Conservation (phyloP, 2,888 invertebrate genomes). For the Gisinianus flammeolus region DNA sequence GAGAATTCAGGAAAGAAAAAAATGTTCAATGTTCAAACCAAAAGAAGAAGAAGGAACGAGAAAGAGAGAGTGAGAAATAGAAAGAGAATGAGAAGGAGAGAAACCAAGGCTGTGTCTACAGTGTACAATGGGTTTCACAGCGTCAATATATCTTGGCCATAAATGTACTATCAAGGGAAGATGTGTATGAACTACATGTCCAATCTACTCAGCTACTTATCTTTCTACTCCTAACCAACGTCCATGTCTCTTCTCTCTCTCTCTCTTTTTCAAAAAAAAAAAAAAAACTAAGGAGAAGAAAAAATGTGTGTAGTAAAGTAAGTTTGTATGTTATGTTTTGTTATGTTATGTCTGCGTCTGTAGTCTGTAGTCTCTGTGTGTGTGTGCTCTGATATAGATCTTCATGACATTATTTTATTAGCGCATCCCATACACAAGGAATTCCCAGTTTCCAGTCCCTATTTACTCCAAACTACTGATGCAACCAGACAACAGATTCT, state of each 20-base stretch:
- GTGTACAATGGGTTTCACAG: background rate
- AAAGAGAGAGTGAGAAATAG: background rate
- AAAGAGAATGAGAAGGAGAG: no score
- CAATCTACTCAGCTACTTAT: slow-evolving; percentile 29
- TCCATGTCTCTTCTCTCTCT: background rate
- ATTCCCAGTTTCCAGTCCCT: no score
- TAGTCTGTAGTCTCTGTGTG: background rate
- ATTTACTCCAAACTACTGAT: no score
- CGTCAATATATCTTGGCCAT: background rate
- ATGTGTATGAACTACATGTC: slow-evolving; percentile 14
- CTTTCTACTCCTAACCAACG: background rate
- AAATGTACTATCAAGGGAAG: background rate
- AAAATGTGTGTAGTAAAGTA: background rate
- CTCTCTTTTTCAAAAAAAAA: background rate
- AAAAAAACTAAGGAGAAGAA: background rate
- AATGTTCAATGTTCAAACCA: background rate
- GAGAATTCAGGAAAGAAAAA: background rate
- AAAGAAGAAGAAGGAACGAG: background rate
- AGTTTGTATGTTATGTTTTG: background rate
- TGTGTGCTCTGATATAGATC: slow-evolving; percentile 20
- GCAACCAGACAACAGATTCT: no score
- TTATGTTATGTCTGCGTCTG: background rate
- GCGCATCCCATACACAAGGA: background rate
- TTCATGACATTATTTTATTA: slow-evolving; percentile 36
- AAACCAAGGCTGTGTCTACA: background rate